Conservation (phyloP, 92 coral and sea anemone species). For the Scolanthus callimorphus region DNA sequence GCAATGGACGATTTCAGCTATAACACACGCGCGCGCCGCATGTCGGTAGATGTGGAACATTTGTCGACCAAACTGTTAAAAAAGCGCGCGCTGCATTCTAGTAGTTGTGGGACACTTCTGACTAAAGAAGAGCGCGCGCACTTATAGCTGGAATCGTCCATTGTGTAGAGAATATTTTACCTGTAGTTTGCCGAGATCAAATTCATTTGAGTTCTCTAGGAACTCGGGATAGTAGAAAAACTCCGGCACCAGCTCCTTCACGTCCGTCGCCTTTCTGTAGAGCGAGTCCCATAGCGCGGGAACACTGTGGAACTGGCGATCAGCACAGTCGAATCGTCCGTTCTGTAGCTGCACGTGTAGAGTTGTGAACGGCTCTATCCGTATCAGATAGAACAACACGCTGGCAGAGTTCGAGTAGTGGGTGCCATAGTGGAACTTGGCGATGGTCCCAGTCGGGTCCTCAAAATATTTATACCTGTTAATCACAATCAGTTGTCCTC, state of each 20-base stretch:
- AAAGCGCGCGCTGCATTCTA: too few relatives aligned
- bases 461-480: constrained; percentile 65
- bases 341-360: constrained; percentile 86
- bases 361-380: constrained; percentile 93
- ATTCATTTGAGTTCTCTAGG: constrained; percentile 79
- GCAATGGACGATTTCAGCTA: too few relatives aligned
- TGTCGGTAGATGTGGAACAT: too few relatives aligned
- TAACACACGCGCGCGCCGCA: too few relatives aligned
- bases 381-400: constrained; percentile 79
- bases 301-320: constrained; percentile 80
- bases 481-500: too few relatives aligned
- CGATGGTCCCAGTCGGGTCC: constrained; percentile 79
- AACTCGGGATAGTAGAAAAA: constrained; percentile 95
- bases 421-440: constrained; percentile 94
- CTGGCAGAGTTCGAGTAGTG: constrained; percentile 95
- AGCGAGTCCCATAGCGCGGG: constrained; percentile 77
- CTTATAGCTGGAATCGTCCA: too few relatives aligned
- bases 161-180: too few relatives aligned
- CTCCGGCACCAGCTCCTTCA: constrained; percentile 91
- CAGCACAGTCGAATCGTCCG: constrained; percentile 84
- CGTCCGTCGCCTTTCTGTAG: constrained; percentile 71
- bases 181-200: constrained; percentile 32
- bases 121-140: too few relatives aligned
- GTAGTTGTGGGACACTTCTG: too few relatives aligned
- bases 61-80: too few relatives aligned